These are phyloP conservation scores for Bettongia penicillata DNA, from an alignment of 2,113 vertebrate genomes.

Conservation along the genomic window DNA sequence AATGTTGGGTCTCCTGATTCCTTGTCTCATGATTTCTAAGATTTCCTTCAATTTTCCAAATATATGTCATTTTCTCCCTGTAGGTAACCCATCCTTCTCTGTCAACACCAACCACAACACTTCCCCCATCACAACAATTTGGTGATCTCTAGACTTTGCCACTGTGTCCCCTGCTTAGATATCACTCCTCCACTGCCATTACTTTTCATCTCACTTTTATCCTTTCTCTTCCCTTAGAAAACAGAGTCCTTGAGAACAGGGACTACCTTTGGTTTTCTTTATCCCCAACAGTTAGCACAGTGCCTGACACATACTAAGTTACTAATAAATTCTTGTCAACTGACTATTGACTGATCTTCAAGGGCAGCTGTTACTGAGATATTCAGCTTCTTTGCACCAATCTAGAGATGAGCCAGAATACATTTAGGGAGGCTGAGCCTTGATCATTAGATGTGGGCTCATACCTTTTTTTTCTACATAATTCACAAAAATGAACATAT, in stretches of 20 bases:
- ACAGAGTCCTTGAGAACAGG: background rate
- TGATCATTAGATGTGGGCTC: background rate
- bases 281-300: background rate
- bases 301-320: background rate
- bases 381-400: background rate
- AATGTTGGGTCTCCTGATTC: background rate
- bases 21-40: background rate
- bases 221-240: background rate
- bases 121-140: background rate
- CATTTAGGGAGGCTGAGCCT: background rate
- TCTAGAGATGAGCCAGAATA: background rate
- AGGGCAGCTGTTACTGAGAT: background rate
- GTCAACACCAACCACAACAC: background rate
- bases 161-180: background rate
- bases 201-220: background rate
- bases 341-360: background rate
- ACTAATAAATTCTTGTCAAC: background rate
- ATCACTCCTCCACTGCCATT: rapidly evolving
- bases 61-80: background rate
- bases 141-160: background rate
- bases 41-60: background rate
- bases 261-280: background rate
- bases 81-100: background rate
- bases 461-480: background rate
- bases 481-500: background rate